These are phyloP conservation scores for Hedychridium roseum DNA, from an alignment of 2,888 invertebrate species.

Conservation along the genomic window DNA sequence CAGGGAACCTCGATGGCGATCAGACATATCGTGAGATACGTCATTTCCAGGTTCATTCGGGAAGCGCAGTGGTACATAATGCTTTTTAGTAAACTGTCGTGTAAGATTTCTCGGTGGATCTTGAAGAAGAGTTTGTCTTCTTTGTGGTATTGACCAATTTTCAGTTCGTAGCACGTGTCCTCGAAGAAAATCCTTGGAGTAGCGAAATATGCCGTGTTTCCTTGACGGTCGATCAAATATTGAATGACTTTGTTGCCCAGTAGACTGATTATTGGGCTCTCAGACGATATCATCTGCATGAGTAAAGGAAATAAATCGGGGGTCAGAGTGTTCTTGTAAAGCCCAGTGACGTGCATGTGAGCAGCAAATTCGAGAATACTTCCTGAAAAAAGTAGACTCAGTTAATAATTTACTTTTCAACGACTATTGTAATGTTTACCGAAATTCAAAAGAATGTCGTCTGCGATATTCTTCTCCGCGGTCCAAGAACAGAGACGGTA, in stretches of 20 bases:
- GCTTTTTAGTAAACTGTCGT: slow-evolving; percentile 63
- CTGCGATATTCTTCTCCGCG: slow-evolving; percentile 59
- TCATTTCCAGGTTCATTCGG: slow-evolving; percentile 66
- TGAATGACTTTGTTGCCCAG: slow-evolving; percentile 68
- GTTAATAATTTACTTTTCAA: too few relatives aligned
- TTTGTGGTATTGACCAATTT: slow-evolving; percentile 57
- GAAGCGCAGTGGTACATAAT: slow-evolving; percentile 64
- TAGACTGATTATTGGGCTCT: slow-evolving; percentile 64
- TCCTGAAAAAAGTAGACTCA: too few relatives aligned
- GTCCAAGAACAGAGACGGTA: slow-evolving; percentile 67
- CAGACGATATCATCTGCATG: slow-evolving; percentile 65
- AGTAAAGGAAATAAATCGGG: slow-evolving; percentile 65
- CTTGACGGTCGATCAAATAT: slow-evolving; percentile 67
- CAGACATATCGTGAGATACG: slow-evolving; percentile 68
- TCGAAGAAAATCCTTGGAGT: slow-evolving; percentile 67
- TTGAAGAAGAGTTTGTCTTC: slow-evolving; percentile 67
- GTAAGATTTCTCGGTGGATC: slow-evolving; percentile 65
- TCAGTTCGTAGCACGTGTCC: slow-evolving; percentile 63
- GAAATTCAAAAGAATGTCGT: slow-evolving; percentile 66
- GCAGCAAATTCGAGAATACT: slow-evolving; percentile 67
- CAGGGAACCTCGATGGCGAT: slow-evolving; percentile 70
- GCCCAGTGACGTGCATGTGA: slow-evolving; percentile 61
- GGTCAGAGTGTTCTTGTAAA: slow-evolving; percentile 64
- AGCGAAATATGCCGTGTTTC: slow-evolving; percentile 64
- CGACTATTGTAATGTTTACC: too few relatives aligned